phyloP scores from a whole-genome alignment of 2,113 vertebrate species.

The Bos javanicus region DNA sequence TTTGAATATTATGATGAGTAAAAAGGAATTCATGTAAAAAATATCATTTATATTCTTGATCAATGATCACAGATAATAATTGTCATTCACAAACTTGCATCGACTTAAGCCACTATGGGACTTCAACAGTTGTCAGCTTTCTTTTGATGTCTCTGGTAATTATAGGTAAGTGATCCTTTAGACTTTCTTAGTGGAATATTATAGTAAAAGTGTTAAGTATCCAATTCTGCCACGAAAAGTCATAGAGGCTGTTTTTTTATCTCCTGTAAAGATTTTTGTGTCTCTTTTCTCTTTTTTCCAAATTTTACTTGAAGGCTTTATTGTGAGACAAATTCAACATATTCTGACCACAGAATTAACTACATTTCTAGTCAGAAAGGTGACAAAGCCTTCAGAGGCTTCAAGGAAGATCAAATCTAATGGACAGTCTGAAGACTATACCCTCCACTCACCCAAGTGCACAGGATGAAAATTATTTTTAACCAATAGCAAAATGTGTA shows the following conservation, averaged over 20 bases:
- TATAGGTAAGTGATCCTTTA: not conserved
- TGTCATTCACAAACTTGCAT: not conserved
- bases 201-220: not conserved
- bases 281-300: not conserved
- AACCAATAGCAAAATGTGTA: not conserved
- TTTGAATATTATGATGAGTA: not conserved
- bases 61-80: not conserved
- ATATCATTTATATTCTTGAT: not conserved
- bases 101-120: not conserved
- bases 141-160: not conserved
- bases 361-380: not conserved
- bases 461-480: not conserved
- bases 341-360: not conserved
- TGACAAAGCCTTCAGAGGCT: not conserved
- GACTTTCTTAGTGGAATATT: not conserved
- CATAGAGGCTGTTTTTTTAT: not conserved
- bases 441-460: not conserved
- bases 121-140: not conserved
- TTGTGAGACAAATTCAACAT: not conserved
- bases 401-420: not conserved
- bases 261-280: not conserved
- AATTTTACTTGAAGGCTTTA: not conserved
- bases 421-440: not conserved
- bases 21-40: not conserved
- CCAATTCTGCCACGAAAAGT: not conserved